These are phyloP conservation scores for Lagopus leucura DNA, from an alignment of 2,113 vertebrate species.

Conservation along the genomic window DNA sequence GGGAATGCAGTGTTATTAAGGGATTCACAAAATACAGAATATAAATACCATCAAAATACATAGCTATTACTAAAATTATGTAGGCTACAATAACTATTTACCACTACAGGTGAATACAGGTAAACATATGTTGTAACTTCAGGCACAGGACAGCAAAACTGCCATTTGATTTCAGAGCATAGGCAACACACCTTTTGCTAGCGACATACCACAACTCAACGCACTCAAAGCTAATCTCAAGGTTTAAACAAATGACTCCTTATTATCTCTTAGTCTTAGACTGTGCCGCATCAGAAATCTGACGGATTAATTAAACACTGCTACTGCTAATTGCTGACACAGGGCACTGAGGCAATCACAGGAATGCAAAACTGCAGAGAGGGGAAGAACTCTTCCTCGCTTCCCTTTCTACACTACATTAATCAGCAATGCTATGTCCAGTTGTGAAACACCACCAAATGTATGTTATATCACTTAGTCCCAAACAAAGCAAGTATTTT, in stretches of 20 bases:
- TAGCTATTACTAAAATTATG: background rate
- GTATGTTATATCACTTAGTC: background rate
- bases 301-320: conserved; percentile 86
- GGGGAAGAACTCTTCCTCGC: conserved; percentile 27
- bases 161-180: background rate
- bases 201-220: conserved; percentile 15
- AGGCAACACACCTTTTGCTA: background rate
- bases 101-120: background rate
- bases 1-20: background rate
- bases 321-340: conserved; percentile 89
- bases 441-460: conserved; percentile 9
- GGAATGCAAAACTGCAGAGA: conserved; percentile 26
- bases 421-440: conserved; percentile 61
- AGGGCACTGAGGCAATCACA: conserved; percentile 70
- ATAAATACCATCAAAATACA: background rate
- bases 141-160: background rate
- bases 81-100: background rate
- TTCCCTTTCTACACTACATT: conserved; percentile 61
- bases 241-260: conserved; percentile 78
- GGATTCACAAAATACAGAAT: background rate
- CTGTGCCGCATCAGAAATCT: conserved; percentile 78
- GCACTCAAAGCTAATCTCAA: conserved; percentile 73
- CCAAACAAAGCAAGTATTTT: background rate
- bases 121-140: background rate
- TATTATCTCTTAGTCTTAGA: conserved; percentile 79